Percentiles rank a stretch among this genome's conserved stretches.
These are phyloP conservation scores for Pyralis farinalis DNA, from an alignment of 2,888 invertebrate genomes.

Conservation along the genomic window DNA sequence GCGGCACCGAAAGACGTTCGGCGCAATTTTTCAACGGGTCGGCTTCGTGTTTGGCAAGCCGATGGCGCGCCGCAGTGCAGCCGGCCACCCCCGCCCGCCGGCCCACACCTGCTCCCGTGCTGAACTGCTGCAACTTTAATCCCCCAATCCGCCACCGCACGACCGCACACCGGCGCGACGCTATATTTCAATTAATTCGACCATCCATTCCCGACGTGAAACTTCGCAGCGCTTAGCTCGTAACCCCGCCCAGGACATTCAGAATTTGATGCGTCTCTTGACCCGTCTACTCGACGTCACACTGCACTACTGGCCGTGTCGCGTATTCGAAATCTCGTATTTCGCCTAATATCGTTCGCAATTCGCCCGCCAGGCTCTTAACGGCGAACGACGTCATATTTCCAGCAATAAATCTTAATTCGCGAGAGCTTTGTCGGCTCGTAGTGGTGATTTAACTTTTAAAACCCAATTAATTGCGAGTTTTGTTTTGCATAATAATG, in stretches of 20 bases:
- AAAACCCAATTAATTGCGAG: slow-evolving; percentile 55
- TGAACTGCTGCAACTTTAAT: slow-evolving; percentile 72
- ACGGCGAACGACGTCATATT: slow-evolving; percentile 33
- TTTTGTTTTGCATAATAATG: slow-evolving; percentile 65
- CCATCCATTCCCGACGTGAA: slow-evolving; percentile 64
- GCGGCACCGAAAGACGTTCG: slow-evolving; percentile 62
- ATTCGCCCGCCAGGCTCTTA: slow-evolving; percentile 23
- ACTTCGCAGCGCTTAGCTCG: slow-evolving; percentile 59
- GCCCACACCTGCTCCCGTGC: slow-evolving; percentile 59
- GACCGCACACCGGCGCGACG: slow-evolving; percentile 64
- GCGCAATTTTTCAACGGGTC: slow-evolving; percentile 76
- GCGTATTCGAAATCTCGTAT: slow-evolving; percentile 19
- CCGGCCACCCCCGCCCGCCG: slow-evolving; percentile 26
- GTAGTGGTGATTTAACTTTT: slow-evolving; percentile 47
- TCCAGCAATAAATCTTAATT: slow-evolving; percentile 41
- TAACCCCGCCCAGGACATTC: slow-evolving; percentile 37
- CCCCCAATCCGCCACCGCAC: slow-evolving; percentile 67
- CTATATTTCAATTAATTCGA: slow-evolving; percentile 78
- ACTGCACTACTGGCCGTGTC: slow-evolving; percentile 18
- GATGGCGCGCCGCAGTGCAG: slow-evolving; percentile 53
- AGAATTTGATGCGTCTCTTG: slow-evolving; percentile 29
- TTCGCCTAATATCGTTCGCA: slow-evolving; percentile 20
- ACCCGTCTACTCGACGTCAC: slow-evolving; percentile 34
- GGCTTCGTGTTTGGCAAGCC: slow-evolving; percentile 65
- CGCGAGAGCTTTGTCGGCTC: slow-evolving; percentile 35